A percentile compares a stretch with the other conserved stretches of the same genome.
Conservation (phyloP, 2,888 invertebrate genomes). For the Platerodrilus igneus region DNA sequence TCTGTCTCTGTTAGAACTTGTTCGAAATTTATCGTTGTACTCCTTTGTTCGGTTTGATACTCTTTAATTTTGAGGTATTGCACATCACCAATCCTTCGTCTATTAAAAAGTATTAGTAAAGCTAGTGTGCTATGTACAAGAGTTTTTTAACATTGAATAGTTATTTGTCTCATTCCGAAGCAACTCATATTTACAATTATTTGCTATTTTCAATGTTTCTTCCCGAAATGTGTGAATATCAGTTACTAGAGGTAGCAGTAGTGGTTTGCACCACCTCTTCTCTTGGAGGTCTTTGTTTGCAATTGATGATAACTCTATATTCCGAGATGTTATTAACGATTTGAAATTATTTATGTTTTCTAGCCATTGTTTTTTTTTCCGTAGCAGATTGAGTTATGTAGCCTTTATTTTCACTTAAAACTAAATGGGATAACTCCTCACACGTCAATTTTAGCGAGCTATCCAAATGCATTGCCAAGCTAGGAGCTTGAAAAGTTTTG, state of each 20-base stretch:
- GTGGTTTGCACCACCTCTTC: slow-evolving; percentile 20
- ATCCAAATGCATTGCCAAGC: slow-evolving; percentile 18
- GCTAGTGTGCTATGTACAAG: too few relatives aligned
- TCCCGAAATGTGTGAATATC: slow-evolving; percentile 19
- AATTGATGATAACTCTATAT: slow-evolving; percentile 2
- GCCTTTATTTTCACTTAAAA: slow-evolving; percentile 9
- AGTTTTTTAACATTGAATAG: too few relatives aligned
- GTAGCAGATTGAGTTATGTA: slow-evolving; percentile 8
- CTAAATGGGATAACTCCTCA: slow-evolving; percentile 9
- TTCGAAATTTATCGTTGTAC: too few relatives aligned
- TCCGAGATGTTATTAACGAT: not conserved
- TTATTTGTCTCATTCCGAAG: too few relatives aligned
- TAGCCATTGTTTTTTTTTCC: slow-evolving; percentile 3
- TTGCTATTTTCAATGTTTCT: slow-evolving; percentile 7
- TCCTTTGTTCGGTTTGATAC: too few relatives aligned
- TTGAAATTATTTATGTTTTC: slow-evolving; percentile 7
- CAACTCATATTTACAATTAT: slow-evolving; percentile 9
- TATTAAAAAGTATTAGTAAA: too few relatives aligned
- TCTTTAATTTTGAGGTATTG: too few relatives aligned
- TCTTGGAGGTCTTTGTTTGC: slow-evolving; percentile 17
- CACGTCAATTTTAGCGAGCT: slow-evolving; percentile 15
- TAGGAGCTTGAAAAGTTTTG: slow-evolving; percentile 21
- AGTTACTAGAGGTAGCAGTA: slow-evolving; percentile 16
- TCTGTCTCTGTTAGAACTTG: too few relatives aligned
- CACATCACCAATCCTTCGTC: too few relatives aligned